Conservation (phyloP, 2,797 vertebrate genomes). For the Parauchenoglanis ngamensis region DNA sequence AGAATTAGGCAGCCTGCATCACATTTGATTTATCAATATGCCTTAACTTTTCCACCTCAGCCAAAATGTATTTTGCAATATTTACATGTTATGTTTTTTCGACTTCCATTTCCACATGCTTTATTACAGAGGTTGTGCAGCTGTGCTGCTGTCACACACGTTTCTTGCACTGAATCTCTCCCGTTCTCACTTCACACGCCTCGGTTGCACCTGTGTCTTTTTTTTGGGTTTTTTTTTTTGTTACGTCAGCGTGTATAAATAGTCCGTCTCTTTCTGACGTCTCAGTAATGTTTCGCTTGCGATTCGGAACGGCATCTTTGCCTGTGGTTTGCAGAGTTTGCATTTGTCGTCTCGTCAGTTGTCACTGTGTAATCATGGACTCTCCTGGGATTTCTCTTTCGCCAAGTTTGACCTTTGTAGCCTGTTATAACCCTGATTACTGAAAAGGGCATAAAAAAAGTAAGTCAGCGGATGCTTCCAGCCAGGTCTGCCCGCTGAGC, state of each 20-base stretch:
- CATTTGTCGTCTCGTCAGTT: background rate
- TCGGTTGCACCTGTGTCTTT: background rate
- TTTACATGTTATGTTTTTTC: background rate
- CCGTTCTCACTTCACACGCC: background rate
- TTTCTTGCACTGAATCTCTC: background rate
- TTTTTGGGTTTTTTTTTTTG: background rate
- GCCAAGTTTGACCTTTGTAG: conserved; percentile 9
- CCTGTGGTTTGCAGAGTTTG: background rate
- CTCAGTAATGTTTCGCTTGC: background rate
- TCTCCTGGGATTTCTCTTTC: background rate
- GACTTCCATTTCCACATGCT: background rate
- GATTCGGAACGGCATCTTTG: background rate
- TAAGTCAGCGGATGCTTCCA: background rate
- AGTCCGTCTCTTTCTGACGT: background rate
- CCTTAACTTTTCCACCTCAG: background rate
- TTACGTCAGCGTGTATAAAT: conserved; percentile 11
- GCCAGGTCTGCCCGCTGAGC: background rate
- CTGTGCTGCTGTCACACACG: background rate
- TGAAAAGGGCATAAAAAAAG: conserved; percentile 12
- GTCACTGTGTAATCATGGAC: background rate
- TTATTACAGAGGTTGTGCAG: background rate
- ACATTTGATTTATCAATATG: background rate
- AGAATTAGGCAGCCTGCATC: background rate
- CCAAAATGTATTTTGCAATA: background rate
- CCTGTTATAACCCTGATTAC: background rate